Evolutionary conservation across 2,797 vertebrate genomes (phyloP).

Genomic region (Cirrhinus molitorella): DNA sequence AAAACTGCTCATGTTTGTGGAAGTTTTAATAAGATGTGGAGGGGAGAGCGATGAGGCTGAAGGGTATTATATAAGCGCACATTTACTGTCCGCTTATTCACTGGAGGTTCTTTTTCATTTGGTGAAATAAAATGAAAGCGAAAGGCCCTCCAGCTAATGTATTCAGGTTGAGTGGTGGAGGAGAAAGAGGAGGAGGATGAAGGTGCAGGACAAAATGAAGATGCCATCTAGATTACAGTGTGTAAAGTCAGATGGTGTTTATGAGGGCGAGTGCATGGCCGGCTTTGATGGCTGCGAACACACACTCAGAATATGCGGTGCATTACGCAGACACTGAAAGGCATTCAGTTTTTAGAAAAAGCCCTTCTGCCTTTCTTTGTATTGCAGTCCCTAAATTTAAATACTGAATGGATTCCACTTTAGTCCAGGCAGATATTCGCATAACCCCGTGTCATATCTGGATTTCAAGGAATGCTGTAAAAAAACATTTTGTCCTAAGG

Average conservation of each 20-base stretch:
- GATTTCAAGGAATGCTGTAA: neutral
- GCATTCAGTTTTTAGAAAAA: neutral
- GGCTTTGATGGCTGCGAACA: neutral
- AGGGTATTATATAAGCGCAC: too few relatives aligned
- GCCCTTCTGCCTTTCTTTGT: neutral
- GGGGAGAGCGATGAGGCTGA: neutral
- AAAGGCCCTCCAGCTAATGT: neutral
- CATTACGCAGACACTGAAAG: neutral
- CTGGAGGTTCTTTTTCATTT: neutral
- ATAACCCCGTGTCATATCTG: neutral
- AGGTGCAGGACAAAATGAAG: neutral
- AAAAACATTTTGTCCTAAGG: neutral
- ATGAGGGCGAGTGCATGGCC: neutral
- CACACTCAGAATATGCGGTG: neutral
- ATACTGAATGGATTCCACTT: neutral
- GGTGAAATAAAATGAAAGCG: neutral
- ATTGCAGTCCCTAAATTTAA: neutral
- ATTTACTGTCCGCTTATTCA: constrained; percentile 1
- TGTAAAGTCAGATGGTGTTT: neutral
- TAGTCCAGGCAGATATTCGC: neutral
- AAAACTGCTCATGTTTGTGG: neutral
- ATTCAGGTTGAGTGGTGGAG: neutral
- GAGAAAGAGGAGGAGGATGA: neutral
- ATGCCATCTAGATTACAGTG: neutral
- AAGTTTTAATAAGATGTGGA: neutral